A percentile compares a stretch with the other conserved stretches of the same genome.
Conservation (phyloP, 2,888 invertebrate genomes). For the Timema cristinae region DNA sequence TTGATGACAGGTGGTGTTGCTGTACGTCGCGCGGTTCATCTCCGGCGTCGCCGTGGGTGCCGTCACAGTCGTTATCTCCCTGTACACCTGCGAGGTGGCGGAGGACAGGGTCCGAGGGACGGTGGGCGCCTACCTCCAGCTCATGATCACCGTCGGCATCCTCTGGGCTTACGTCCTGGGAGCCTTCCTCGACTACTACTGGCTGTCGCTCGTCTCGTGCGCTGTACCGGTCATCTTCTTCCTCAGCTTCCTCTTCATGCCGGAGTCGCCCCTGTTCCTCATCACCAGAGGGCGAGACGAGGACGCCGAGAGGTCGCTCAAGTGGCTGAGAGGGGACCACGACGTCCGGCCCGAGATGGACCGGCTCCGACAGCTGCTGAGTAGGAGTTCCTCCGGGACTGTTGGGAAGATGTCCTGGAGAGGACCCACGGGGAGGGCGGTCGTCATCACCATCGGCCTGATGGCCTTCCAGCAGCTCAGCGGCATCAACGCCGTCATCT, state of each 20-base stretch:
- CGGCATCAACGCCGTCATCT: not conserved
- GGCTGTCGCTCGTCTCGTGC: not conserved
- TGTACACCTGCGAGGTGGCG: conserved; percentile 13
- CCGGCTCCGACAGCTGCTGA: not conserved
- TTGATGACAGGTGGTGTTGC: not conserved
- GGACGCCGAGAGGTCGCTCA: not conserved
- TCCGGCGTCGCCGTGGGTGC: not conserved
- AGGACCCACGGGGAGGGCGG: not conserved
- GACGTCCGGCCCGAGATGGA: too few relatives aligned
- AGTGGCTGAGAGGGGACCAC: conserved; percentile 1
- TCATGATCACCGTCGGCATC: not conserved
- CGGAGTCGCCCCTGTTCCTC: not conserved
- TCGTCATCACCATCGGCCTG: not conserved
- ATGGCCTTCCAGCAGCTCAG: not conserved
- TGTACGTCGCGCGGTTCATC: not conserved
- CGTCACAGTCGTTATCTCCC: not conserved
- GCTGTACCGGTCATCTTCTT: not conserved
- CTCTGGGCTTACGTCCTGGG: not conserved
- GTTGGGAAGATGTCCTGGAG: too few relatives aligned
- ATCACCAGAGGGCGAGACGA: not conserved
- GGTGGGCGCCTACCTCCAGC: not conserved
- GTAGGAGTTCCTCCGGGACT: not conserved
- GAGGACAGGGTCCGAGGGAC: not conserved
- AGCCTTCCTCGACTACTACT: not conserved
- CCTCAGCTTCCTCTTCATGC: not conserved